Base-by-base conservation (phyloP, 2,113 vertebrate genomes). In the Hemiprocne comata region DNA sequence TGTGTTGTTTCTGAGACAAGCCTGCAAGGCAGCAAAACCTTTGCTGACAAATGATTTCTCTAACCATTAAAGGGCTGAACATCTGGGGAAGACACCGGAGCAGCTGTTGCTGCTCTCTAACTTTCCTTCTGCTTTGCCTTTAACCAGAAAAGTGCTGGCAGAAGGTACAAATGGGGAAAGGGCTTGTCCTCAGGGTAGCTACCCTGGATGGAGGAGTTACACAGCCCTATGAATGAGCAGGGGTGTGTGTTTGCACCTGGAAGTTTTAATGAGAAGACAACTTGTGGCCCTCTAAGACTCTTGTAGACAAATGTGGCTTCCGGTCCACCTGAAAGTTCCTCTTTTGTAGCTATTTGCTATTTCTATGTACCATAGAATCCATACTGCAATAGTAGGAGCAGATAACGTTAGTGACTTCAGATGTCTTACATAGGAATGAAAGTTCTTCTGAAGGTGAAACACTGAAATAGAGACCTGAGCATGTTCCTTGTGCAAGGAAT, bases 41-140 rank as follows among this genome's bases (percentile, higher is more conserved):
- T 87, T 90, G 93, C 94, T 96, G 95, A 97, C 25, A 23, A 96
- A 96, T 95, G 93, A 95, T 96, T 96, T 96, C 93, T 96, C 92
- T 93, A 89, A 69, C 86, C 0, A 50, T 96, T 96, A 97, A 96
- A 20, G 3, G 92, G 50, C 92, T 96, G 93, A 97, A 96, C 96
- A 97, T 96, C 96, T 97, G 96, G 92, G 90, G 57, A 87, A 97
- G 88, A 81, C 93, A 96, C 96, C 80, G 61, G 90, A 95, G 92
- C 96, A 97, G 96, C 94, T 96, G 96, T 29, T 96, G 79, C 80
- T 96, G 90, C 86, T 95, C 90, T 93, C 92, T 94, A 95, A 85
- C 90, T 96, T 96, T 72, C 76, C 61, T 87, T 94, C 88, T 72
- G 94, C 80, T 92, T 92, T 89, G 31, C 7, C 54, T 93, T 96